Conservation (phyloP, 2,113 vertebrate species). For the Oryzias javanicus region DNA sequence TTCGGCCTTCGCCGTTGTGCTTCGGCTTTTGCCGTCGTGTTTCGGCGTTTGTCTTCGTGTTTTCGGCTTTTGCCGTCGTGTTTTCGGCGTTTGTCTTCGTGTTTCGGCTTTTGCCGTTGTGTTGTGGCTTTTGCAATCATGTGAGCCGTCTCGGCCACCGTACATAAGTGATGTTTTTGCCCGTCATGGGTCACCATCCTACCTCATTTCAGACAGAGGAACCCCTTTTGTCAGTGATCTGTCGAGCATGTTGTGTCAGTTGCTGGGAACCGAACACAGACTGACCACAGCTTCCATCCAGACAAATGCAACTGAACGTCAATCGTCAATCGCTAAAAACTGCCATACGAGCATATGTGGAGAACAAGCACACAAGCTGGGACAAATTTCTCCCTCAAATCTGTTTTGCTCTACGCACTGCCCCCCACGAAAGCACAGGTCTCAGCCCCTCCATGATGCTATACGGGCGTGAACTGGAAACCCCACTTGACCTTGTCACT, state of each 20-base stretch:
- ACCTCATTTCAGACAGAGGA: conserved; percentile 2
- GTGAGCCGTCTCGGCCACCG: too few relatives aligned
- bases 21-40: too few relatives aligned
- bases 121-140: too few relatives aligned
- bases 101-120: too few relatives aligned
- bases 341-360: neutral
- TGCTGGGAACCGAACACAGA: neutral
- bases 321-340: neutral
- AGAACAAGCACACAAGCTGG: neutral
- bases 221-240: neutral
- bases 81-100: too few relatives aligned
- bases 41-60: too few relatives aligned
- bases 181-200: neutral
- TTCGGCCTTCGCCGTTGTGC: too few relatives aligned
- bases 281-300: conserved; percentile 1
- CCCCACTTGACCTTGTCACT: conserved; percentile 2
- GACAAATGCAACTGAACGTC: neutral
- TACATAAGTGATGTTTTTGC: too few relatives aligned
- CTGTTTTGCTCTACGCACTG: neutral
- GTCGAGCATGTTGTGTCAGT: neutral
- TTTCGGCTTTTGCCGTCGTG: too few relatives aligned
- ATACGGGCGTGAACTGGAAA: conserved; percentile 1
- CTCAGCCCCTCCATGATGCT: conserved; percentile 3
- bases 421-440: conserved; percentile 1
- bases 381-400: conserved; percentile 3